Percentiles rank a stretch among this genome's conserved stretches.
Evolutionary conservation across 1,140 invertebrate genomes (phyloP).

Genomic region (Epicauta chinensis): DNA sequence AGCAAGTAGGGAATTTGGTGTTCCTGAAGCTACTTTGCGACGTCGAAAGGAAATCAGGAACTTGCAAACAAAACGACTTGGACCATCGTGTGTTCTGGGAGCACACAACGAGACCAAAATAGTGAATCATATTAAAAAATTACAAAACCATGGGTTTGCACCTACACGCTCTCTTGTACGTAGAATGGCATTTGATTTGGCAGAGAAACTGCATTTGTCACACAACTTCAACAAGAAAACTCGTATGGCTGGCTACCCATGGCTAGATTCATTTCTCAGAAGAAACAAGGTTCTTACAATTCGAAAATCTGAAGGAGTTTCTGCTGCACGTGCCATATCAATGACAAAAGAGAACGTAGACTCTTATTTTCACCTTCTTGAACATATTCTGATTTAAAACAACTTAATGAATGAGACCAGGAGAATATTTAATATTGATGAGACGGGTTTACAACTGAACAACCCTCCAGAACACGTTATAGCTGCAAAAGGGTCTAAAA

Average conservation of each 20-base stretch:
- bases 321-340: conserved; percentile 18
- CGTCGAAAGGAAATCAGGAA: conserved; percentile 4
- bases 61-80: conserved; percentile 2
- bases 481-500: conserved; percentile 23
- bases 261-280: conserved; percentile 29
- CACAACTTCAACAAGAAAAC: conserved; percentile 37
- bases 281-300: conserved; percentile 22
- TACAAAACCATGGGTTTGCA: conserved; percentile 28
- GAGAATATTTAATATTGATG: conserved; percentile 27
- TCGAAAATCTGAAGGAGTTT: conserved; percentile 29
- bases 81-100: conserved; percentile 2
- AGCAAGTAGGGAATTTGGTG: conserved; percentile 8
- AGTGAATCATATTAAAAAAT: conserved; percentile 6
- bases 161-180: conserved; percentile 21
- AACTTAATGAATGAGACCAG: conserved; percentile 22
- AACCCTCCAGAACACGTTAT: conserved; percentile 20
- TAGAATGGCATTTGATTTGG: conserved; percentile 25
- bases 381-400: conserved; percentile 20
- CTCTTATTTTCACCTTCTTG: conserved; percentile 27
- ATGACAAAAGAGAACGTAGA: conserved; percentile 22
- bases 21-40: conserved; percentile 13
- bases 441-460: conserved; percentile 27
- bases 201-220: conserved; percentile 33
- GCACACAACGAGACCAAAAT: conserved; percentile 6
- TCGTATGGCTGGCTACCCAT: conserved; percentile 33